Evolutionary conservation across 2,113 vertebrate genomes (phyloP).

Genomic region (Takifugu flavidus): DNA sequence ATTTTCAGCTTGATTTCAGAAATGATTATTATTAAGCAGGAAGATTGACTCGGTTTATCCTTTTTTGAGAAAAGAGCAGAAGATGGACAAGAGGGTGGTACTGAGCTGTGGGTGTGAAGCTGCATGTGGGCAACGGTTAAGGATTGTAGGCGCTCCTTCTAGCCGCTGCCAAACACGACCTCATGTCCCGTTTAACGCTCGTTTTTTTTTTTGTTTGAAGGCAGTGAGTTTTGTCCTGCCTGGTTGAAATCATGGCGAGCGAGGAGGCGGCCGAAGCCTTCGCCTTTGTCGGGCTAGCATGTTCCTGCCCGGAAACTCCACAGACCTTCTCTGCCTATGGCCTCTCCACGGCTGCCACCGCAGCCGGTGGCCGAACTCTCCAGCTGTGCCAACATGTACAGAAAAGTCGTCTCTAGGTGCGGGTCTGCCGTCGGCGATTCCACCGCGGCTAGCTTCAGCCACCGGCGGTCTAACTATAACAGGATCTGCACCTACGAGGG

Average conservation of each 20-base stretch:
- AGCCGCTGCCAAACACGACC: constrained; percentile 45
- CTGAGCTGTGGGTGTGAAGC: constrained; percentile 37
- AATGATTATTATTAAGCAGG: constrained; percentile 35
- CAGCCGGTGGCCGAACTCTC: constrained; percentile 59
- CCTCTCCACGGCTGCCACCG: constrained; percentile 44
- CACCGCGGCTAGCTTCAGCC: constrained; percentile 13
- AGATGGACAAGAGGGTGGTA: constrained; percentile 27
- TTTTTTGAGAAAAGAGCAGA: constrained; percentile 33
- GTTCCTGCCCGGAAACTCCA: constrained; percentile 46
- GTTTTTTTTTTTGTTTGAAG: constrained; percentile 17
- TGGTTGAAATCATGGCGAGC: constrained; percentile 19
- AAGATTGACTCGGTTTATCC: constrained; percentile 19
- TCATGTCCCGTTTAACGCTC: constrained; percentile 30
- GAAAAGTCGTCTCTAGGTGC: constrained; percentile 37
- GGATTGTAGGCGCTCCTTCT: constrained; percentile 11
- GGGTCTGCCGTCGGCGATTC: constrained; percentile 44
- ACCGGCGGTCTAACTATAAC: constrained; percentile 19
- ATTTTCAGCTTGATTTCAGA: constrained; percentile 47
- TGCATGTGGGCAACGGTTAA: constrained; percentile 43
- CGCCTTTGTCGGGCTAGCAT: constrained; percentile 48
- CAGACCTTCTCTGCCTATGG: constrained; percentile 58
- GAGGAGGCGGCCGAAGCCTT: constrained; percentile 50
- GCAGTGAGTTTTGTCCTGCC: constrained; percentile 18
- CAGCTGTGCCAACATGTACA: constrained; percentile 62
- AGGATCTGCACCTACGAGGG: constrained; percentile 49